Evolutionary conservation across 2,888 invertebrate genomes (phyloP).

Genomic region (Lithophane ornitopus): DNA sequence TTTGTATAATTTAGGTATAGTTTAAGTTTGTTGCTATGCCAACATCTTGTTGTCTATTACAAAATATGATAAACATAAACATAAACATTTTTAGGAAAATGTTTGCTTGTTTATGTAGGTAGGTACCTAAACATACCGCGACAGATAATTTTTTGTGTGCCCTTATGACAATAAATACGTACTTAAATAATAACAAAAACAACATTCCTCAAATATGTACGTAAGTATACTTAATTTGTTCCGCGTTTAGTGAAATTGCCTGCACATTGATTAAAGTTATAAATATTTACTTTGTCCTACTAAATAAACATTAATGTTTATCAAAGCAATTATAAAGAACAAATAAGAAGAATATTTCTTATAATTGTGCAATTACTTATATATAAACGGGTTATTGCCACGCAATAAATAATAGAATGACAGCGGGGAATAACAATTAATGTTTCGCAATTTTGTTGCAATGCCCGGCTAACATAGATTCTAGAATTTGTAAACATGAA

Average conservation of each 20-base stretch:
- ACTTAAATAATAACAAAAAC: conserved; percentile 15
- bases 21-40: neutral
- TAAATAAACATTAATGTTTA: conserved; percentile 39
- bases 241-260: conserved; percentile 40
- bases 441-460: conserved; percentile 42
- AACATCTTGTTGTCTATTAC: neutral
- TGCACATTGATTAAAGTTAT: conserved; percentile 28
- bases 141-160: neutral
- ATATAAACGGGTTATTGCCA: conserved; percentile 53
- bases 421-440: neutral
- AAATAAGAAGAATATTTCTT: conserved; percentile 49
- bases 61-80: conserved; percentile 23
- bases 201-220: conserved; percentile 17
- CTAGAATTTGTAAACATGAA: conserved; percentile 8
- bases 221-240: conserved; percentile 12
- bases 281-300: conserved; percentile 31
- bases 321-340: conserved; percentile 52
- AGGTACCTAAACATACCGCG: conserved; percentile 1
- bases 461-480: neutral
- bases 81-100: conserved; percentile 6
- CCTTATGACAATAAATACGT: neutral
- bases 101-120: conserved; percentile 29
- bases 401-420: conserved; percentile 44
- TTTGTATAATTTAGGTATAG: too few relatives aligned
- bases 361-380: conserved; percentile 58